Conservation (phyloP, 2,797 vertebrate species). For the Carapus acus region DNA sequence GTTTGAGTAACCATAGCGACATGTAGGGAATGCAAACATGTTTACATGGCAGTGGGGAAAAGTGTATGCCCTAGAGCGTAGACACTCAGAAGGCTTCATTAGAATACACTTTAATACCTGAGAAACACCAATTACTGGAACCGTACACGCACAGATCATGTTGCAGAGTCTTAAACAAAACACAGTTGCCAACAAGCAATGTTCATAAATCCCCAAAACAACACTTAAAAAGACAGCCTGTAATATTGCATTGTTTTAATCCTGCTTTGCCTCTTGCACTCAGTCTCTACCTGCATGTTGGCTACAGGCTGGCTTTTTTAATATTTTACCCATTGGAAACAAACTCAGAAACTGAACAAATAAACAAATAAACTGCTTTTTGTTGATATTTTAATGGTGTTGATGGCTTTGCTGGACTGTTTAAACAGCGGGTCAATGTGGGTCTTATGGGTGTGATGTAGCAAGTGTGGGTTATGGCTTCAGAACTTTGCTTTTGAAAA, state of each 20-base stretch:
- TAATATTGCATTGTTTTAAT: slow-evolving; percentile 3
- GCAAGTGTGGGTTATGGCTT: neutral
- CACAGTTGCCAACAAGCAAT: neutral
- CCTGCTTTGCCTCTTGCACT: neutral
- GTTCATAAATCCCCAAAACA: slow-evolving; percentile 18
- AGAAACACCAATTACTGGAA: slow-evolving; percentile 17
- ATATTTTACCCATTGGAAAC: neutral
- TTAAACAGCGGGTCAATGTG: no score
- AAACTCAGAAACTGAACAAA: no score
- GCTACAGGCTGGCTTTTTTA: neutral
- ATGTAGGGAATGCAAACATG: slow-evolving; percentile 64
- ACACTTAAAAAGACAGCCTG: slow-evolving; percentile 10
- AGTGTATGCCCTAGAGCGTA: slow-evolving; percentile 50
- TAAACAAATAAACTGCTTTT: no score
- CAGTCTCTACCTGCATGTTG: neutral
- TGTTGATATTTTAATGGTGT: no score
- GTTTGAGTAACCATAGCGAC: slow-evolving; percentile 54
- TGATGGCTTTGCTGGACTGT: no score
- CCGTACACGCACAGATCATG: slow-evolving; percentile 8
- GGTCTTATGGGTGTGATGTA: neutral
- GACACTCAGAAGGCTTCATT: slow-evolving; percentile 38
- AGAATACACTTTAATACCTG: slow-evolving; percentile 38
- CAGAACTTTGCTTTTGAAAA: neutral
- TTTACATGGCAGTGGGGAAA: slow-evolving; percentile 52
- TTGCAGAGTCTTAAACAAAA: slow-evolving; percentile 20